Conservation (phyloP, 2,888 invertebrate genomes). For the Tipula vernalis region DNA sequence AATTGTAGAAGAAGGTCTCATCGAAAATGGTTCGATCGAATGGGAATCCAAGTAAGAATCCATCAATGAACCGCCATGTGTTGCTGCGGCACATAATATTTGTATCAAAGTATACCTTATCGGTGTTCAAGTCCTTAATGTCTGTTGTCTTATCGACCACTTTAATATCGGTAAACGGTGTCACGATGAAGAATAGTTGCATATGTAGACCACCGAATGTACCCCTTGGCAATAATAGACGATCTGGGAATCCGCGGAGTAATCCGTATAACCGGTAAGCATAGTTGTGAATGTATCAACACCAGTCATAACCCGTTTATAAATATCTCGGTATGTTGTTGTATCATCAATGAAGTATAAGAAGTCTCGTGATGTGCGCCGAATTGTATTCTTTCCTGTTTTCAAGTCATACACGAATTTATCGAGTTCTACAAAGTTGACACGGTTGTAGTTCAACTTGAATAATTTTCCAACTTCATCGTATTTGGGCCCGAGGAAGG, state of each 20-base stretch:
- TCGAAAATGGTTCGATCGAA: constrained; percentile 38
- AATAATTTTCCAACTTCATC: constrained; percentile 38
- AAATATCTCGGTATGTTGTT: constrained; percentile 33
- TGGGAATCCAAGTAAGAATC: constrained; percentile 36
- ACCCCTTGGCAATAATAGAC: constrained; percentile 52
- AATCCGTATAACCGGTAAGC: not conserved
- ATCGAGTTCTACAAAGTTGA: constrained; percentile 53
- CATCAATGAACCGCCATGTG: constrained; percentile 28
- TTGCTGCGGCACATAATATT: not conserved
- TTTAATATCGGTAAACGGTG: constrained; percentile 19
- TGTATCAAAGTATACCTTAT: not conserved
- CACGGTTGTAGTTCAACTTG: constrained; percentile 44
- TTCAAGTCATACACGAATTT: constrained; percentile 46
- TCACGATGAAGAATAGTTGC: constrained; percentile 45
- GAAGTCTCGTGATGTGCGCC: constrained; percentile 27
- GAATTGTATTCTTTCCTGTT: constrained; percentile 36
- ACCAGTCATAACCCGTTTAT: constrained; percentile 34
- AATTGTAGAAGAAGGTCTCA: constrained; percentile 24
- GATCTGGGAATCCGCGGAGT: constrained; percentile 44
- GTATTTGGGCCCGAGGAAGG: constrained; percentile 59
- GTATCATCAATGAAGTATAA: constrained; percentile 44
- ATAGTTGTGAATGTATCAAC: not conserved
- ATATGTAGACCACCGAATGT: constrained; percentile 47
- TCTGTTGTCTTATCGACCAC: constrained; percentile 12
- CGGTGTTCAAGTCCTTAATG: constrained; percentile 9